Evolutionary conservation across 2,888 invertebrate genomes (phyloP), one percentile per base, ranked within the genome.

Genomic region (Chrysotoxum bicinctum): DNA sequence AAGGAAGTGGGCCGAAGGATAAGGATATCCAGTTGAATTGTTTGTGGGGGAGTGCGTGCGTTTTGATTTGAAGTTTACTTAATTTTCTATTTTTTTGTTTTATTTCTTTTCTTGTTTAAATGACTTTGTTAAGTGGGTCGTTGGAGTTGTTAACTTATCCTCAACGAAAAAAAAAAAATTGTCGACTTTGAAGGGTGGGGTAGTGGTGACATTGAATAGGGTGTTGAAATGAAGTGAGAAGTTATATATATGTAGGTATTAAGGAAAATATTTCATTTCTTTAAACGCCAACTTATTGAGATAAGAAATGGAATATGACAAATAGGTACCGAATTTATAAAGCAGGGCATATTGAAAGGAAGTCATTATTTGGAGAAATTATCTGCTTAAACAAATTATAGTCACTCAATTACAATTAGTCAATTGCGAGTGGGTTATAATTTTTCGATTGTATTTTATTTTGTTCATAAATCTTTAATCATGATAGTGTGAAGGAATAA

Each of bases 111-210:
- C 48, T 64, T 45, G 43, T 30, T 45, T 45, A 40, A 84, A 84
- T 84, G 80, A 72, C 80, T 75, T 52, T 75, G 84, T 80, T 84
- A 80, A 84, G 84, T 84, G 84, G 84, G 80, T 72, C 80, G 80
- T 84, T 72, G 70, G 72, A 72, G 70, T 76, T 76, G 84, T 84
- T 84, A 80, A 84, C 76, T 80, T 80, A 60, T 70, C 40, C 50
- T 21, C 54, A 4, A 2, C 1, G 5, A 26, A 26, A 26, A 35
- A 52, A 45, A 21, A 32, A 37, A 16, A 5, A 37, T 37, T 60
- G 35, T 4, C 19, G 40, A 16, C 32, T 16, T 14, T 21, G 32
- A 5, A 7, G 50, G 4, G 12, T 12, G n/a, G 6, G 10, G 26
- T n/a, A n/a, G n/a, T 45, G 37, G 54, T 43, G 30, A 56, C 35